Conservation (phyloP, 2,113 vertebrate species). For the Meriones unguiculatus region DNA sequence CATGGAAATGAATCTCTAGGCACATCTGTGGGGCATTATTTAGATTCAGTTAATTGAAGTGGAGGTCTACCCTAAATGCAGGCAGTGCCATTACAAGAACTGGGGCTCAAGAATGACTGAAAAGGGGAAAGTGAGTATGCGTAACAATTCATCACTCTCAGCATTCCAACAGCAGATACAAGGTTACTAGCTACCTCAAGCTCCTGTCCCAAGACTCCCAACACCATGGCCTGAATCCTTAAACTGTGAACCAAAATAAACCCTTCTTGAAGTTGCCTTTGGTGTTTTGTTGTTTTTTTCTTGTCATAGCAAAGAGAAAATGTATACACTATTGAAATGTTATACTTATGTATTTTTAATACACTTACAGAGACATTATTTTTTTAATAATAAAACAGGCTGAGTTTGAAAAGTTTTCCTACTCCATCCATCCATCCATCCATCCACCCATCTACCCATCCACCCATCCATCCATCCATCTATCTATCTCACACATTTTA, state of each 20-base stretch:
- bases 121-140: background rate
- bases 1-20: background rate
- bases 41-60: background rate
- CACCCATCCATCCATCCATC: too few relatives aligned
- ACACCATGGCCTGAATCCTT: background rate
- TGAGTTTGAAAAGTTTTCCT: background rate
- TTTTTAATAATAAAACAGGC: background rate
- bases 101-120: background rate
- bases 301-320: background rate
- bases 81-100: background rate
- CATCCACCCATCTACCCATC: too few relatives aligned
- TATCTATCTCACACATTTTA: too few relatives aligned
- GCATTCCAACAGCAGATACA: background rate
- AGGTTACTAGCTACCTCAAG: background rate
- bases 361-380: background rate
- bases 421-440: background rate
- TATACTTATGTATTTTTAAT: background rate
- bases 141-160: background rate
- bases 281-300: background rate
- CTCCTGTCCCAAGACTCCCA: too few relatives aligned
- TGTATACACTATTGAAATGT: background rate
- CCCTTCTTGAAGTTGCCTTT: background rate
- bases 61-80: too few relatives aligned
- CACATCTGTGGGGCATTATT: background rate
- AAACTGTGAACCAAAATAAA: background rate